These are phyloP conservation scores for Ageneiosus marmoratus DNA, from an alignment of 2,113 vertebrate species.

Conservation along the genomic window DNA sequence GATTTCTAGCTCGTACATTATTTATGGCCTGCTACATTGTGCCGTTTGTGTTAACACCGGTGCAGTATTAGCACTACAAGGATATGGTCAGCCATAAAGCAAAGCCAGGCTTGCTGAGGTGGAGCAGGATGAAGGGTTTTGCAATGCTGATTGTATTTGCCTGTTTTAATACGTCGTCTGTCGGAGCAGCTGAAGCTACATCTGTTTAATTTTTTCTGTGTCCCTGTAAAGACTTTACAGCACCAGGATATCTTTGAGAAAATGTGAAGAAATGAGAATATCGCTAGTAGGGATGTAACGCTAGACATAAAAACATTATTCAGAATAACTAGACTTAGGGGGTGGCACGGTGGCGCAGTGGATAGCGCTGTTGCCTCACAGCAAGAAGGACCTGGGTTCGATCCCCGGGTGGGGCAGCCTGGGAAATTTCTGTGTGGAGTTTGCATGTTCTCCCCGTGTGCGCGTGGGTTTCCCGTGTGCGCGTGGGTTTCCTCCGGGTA, in stretches of 20 bases:
- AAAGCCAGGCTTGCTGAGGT: not conserved
- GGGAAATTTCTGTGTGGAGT: too few species aligned
- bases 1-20: not conserved
- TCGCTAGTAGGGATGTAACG: not conserved
- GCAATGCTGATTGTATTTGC: not conserved
- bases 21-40: conserved; percentile 4
- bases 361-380: too few species aligned
- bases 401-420: too few species aligned
- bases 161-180: not conserved
- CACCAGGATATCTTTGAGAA: not conserved
- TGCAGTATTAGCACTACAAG: not conserved
- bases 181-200: not conserved
- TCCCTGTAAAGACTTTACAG: not conserved
- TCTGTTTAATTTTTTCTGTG: not conserved
- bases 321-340: not conserved
- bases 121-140: not conserved
- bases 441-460: too few species aligned
- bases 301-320: not conserved
- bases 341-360: too few species aligned
- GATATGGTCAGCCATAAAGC: not conserved
- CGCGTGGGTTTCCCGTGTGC: too few species aligned
- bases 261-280: not conserved
- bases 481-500: too few species aligned
- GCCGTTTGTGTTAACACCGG: conserved; percentile 1
- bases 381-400: too few species aligned